phyloP scores from a whole-genome alignment of 2,888 invertebrate genomes.

The Choreutis nemorana region DNA sequence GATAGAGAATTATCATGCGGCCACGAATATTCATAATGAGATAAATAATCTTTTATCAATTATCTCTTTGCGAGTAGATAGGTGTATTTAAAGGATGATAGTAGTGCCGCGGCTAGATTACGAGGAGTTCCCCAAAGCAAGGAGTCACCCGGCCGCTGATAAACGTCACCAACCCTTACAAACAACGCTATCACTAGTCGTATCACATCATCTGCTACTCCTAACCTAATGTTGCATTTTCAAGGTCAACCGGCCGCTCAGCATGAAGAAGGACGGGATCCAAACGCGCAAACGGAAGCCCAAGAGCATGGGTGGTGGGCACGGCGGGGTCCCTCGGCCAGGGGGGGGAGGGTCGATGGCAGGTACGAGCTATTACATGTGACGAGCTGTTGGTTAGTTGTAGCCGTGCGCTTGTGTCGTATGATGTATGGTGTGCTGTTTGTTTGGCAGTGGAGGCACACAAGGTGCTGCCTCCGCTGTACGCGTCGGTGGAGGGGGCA shows the following conservation, averaged over 20 bases:
- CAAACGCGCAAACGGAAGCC: slow-evolving; percentile 96
- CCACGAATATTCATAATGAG: slow-evolving; percentile 65
- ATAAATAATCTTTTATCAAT: slow-evolving; percentile 67
- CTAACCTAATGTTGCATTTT: no score
- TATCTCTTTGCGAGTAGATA: slow-evolving; percentile 59
- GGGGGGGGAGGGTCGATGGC: no score
- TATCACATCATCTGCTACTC: no score
- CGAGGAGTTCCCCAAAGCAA: no score
- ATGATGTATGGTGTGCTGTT: slow-evolving; percentile 31
- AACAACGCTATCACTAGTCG: not conserved
- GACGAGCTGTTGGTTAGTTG: no score
- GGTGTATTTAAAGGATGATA: slow-evolving; percentile 64
- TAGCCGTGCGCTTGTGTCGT: no score
- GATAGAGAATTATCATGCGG: slow-evolving; percentile 62
- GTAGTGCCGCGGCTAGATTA: slow-evolving; percentile 41
- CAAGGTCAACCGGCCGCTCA: slow-evolving; percentile 92
- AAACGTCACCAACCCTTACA: slow-evolving; percentile 3
- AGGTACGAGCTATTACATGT: no score
- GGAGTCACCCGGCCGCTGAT: slow-evolving; percentile 7
- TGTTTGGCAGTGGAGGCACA: slow-evolving; percentile 53
- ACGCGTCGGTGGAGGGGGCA: slow-evolving; percentile 44
- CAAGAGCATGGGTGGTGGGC: slow-evolving; percentile 66
- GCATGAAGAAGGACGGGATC: slow-evolving; percentile 99
- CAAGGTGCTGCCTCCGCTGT: slow-evolving; percentile 58
- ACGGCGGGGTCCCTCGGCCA: slow-evolving; percentile 29